Evolutionary conservation across 2,113 vertebrate genomes (phyloP), one percentile per base, ranked within the genome.

Genomic region (Mobula hypostoma): DNA sequence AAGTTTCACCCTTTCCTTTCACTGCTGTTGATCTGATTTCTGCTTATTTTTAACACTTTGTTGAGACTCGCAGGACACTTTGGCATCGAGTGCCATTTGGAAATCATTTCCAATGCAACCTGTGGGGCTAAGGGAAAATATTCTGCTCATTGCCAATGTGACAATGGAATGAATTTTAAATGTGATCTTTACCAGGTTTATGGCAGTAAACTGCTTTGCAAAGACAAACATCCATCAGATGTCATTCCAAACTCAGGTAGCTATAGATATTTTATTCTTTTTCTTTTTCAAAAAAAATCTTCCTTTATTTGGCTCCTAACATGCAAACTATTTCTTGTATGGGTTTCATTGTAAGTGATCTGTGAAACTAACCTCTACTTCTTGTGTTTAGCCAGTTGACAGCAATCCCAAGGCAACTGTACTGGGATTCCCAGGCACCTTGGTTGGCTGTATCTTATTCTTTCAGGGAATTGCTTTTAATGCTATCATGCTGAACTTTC

Each of bases 181-280:
- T 88, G 6, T 66, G 85, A 88, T 94, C 3, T 94, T 80, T 95
- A 95, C 92, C 95, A 99, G 98, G 95, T 70, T 68, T 95, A 96
- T 36, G 98, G 98, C n/a, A 98, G 96, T n/a, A 95, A 96, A 90
- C 94, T 99, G 24, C 93, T 29, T 0, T 99, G 98, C 0, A 82
- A 94, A 2, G 96, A 98, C 94, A 97, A 56, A 32, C 95, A 24
- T 90, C 97, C 98, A 7, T 99, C 98, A 77, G 94, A 94, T n/a
- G 95, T 94, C 0, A 92, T 70, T 32, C 97, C 98, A 78, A 95
- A 95, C 48, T 98, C 98, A 94, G 98, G 99, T 99, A 96, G 95
- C 3, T 2, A 2, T 48, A 48, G 48, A 48, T 4, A 36, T 48
- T 48, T 48, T 48, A 48, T 48, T 48, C 48, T 4, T 2, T 48